Conservation (phyloP, 2,888 invertebrate genomes). For the Clivina fossor region DNA sequence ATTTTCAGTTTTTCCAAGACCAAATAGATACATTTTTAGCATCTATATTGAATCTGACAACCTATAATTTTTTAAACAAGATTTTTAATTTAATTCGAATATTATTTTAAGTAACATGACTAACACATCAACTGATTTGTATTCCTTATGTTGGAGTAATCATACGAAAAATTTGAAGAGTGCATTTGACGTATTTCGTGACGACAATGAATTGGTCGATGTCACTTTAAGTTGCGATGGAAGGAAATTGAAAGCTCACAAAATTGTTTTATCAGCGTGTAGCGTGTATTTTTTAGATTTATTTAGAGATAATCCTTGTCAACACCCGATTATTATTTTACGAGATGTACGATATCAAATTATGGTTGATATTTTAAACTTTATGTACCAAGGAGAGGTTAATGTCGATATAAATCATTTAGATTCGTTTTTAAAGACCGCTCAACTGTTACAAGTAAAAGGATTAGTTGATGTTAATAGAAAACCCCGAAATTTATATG, state of each 20-base stretch:
- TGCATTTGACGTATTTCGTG: constrained; percentile 73
- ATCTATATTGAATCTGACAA: background rate
- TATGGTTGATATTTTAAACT: constrained; percentile 66
- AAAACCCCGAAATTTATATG: constrained; percentile 38
- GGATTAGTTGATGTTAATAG: constrained; percentile 61
- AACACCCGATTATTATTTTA: constrained; percentile 71
- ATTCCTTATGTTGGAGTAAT: constrained; percentile 86
- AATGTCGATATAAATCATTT: constrained; percentile 68
- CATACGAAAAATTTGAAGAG: constrained; percentile 78
- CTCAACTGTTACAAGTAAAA: constrained; percentile 67
- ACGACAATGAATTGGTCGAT: constrained; percentile 74
- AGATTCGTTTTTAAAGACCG: constrained; percentile 66
- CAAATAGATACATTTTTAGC: background rate
- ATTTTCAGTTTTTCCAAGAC: background rate
- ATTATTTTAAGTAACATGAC: constrained; percentile 30
- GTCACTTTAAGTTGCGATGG: constrained; percentile 86
- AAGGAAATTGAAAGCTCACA: constrained; percentile 79
- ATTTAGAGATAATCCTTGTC: constrained; percentile 69
- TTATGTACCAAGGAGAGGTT: constrained; percentile 74
- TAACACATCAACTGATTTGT: constrained; percentile 57
- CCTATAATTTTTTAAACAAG: no score
- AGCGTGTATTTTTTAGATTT: constrained; percentile 69
- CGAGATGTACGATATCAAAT: constrained; percentile 69
- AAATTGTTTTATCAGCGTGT: constrained; percentile 81
- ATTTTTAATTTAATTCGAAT: background rate